Conservation (phyloP, 2,888 invertebrate species). For the Conops quadrifasciatus region DNA sequence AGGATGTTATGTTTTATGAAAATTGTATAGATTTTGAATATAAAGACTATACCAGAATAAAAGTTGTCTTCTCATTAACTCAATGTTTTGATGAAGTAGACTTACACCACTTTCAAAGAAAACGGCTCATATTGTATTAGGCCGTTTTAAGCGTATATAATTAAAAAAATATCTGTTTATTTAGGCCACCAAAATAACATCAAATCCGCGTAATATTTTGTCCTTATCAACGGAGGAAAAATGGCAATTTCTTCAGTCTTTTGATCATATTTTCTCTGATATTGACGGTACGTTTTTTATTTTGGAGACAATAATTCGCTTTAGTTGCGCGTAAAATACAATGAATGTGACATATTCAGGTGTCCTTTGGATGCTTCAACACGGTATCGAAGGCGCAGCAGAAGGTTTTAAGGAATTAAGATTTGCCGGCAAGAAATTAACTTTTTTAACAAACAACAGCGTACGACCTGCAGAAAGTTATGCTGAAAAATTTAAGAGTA, state of each 20-base stretch:
- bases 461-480: constrained; percentile 52
- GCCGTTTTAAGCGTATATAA: too few relatives aligned
- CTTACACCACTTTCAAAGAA: too few relatives aligned
- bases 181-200: constrained; percentile 18
- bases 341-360: constrained; percentile 54
- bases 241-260: constrained; percentile 64
- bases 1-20: too few relatives aligned
- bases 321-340: neutral
- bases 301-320: too few relatives aligned
- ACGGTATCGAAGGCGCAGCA: constrained; percentile 55
- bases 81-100: too few relatives aligned
- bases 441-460: constrained; percentile 66
- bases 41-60: too few relatives aligned
- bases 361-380: constrained; percentile 63
- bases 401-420: constrained; percentile 60
- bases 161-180: too few relatives aligned
- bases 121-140: too few relatives aligned
- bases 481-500: constrained; percentile 47
- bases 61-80: too few relatives aligned
- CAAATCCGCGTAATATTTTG: constrained; percentile 51
- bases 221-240: constrained; percentile 55
- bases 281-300: constrained; percentile 67
- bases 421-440: constrained; percentile 62
- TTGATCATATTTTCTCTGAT: constrained; percentile 70
- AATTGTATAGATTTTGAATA: too few relatives aligned